A percentile compares a stretch with the other conserved stretches of the same genome.
These are phyloP conservation scores for Sorex fumeus DNA, from an alignment of 2,113 vertebrate species.

Conservation along the genomic window DNA sequence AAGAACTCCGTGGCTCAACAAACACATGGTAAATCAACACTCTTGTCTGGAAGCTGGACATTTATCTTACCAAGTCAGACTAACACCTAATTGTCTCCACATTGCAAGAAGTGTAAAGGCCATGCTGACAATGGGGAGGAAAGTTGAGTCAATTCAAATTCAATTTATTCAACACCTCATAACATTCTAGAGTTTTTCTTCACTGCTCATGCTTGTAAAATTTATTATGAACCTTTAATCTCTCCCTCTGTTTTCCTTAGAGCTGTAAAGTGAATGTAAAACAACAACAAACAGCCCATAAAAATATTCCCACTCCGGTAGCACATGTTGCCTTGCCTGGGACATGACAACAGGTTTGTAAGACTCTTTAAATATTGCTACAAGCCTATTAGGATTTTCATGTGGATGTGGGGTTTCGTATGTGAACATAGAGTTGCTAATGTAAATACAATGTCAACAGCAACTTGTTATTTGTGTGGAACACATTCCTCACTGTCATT, in stretches of 20 bases:
- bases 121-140: constrained; percentile 69
- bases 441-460: constrained; percentile 42
- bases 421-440: constrained; percentile 28
- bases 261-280: constrained; percentile 73
- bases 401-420: not conserved
- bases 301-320: constrained; percentile 37
- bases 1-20: constrained; percentile 30
- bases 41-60: constrained; percentile 57
- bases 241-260: constrained; percentile 49
- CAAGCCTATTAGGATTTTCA: not conserved
- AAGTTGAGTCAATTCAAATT: constrained; percentile 63
- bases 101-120: constrained; percentile 65
- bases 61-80: constrained; percentile 61
- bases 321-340: not conserved
- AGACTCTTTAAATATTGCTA: constrained; percentile 37
- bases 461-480: not conserved
- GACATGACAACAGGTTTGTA: not conserved
- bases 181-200: constrained; percentile 66
- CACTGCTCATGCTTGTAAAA: constrained; percentile 69
- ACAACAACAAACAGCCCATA: constrained; percentile 75
- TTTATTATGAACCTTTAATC: constrained; percentile 75
- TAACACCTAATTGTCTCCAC: constrained; percentile 74
- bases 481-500: constrained; percentile 11
- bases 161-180: constrained; percentile 76
- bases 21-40: constrained; percentile 39